Evolutionary conservation across 2,797 vertebrate genomes (phyloP).

Genomic region (Leuciscus waleckii): DNA sequence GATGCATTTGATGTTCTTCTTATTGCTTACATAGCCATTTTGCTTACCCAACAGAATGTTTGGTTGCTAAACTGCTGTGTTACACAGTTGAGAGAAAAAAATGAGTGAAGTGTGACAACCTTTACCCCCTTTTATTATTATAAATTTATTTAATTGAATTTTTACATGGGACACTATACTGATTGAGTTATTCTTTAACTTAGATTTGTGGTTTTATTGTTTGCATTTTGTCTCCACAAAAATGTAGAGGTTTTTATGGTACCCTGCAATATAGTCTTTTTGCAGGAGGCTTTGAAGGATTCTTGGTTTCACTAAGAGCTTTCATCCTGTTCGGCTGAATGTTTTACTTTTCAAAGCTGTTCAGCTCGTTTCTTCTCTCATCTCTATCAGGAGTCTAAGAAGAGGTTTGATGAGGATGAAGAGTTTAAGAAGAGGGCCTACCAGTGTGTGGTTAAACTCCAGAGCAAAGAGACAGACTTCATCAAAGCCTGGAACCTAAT

Average conservation of each 20-base stretch:
- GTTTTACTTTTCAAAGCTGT: constrained; percentile 9
- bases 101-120: neutral
- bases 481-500: constrained; percentile 94
- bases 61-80: neutral
- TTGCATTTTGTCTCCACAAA: neutral
- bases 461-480: constrained; percentile 91
- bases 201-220: neutral
- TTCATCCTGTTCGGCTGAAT: neutral
- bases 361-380: constrained; percentile 36
- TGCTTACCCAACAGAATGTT: neutral
- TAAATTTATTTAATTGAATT: neutral
- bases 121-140: neutral
- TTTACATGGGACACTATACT: neutral
- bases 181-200: neutral
- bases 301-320: neutral
- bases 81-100: neutral
- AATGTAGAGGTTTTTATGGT: neutral
- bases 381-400: constrained; percentile 90
- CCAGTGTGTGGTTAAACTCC: constrained; percentile 92
- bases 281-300: neutral
- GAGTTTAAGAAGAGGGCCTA: constrained; percentile 95
- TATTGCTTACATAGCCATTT: neutral
- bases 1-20: neutral
- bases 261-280: neutral
- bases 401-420: constrained; percentile 94